phyloP scores from a whole-genome alignment of 2,113 vertebrate species.

The Oreocharis arfaki region DNA sequence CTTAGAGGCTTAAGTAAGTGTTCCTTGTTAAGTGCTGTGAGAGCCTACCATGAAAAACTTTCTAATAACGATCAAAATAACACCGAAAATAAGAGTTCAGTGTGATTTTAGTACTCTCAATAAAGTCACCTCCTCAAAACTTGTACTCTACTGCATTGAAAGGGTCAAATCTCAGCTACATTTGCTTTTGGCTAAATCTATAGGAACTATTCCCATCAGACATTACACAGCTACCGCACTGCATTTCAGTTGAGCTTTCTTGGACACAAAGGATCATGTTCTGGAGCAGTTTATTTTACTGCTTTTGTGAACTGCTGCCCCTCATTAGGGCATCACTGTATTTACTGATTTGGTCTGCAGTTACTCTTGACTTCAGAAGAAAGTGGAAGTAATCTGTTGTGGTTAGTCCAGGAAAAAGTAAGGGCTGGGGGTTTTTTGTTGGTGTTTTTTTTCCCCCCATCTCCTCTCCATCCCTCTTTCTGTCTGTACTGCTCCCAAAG shows the following conservation, averaged over 20 bases:
- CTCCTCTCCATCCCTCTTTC: background rate
- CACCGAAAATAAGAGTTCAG: background rate
- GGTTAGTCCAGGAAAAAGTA: background rate
- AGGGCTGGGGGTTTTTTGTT: background rate
- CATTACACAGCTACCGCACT: background rate
- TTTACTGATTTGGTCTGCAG: background rate
- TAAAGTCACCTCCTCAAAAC: background rate
- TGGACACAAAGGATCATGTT: background rate
- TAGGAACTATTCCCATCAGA: background rate
- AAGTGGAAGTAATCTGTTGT: background rate
- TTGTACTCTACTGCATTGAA: background rate
- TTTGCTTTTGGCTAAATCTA: background rate
- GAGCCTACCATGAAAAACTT: background rate
- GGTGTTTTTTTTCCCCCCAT: background rate
- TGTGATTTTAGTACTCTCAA: background rate
- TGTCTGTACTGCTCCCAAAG: background rate
- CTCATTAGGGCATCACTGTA: background rate
- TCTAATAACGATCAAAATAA: background rate
- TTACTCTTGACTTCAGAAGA: conserved; percentile 11
- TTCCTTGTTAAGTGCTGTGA: background rate
- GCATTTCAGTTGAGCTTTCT: background rate
- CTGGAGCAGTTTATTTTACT: conserved; percentile 17
- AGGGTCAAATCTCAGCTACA: background rate
- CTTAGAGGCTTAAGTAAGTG: background rate
- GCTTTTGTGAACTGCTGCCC: conserved; percentile 17